Evolutionary conservation across 2,113 vertebrate genomes (phyloP), one percentile per base, ranked within the genome.

Genomic region (Podarcis cretensis): DNA sequence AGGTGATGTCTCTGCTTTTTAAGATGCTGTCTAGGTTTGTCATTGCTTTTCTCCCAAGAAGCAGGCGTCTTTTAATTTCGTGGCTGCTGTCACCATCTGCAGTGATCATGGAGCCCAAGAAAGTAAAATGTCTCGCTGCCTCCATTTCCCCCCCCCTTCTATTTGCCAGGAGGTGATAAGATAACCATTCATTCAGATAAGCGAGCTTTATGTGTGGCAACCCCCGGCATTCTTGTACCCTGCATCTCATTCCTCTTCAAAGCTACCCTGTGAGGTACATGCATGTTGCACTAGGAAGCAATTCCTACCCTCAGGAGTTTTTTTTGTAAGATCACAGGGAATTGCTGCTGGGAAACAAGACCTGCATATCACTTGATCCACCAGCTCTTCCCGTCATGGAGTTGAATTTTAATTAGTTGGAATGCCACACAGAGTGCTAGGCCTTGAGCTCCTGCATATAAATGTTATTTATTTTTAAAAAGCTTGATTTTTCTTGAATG

Each of bases 371-470:
- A 8, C 27, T 65, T 76, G 73, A 85, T 76, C 84, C 59, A 32
- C 20, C 30, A 13, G 20, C 69, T 59, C n/a, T 84, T 37, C 32
- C 84, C 54, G 16, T 25, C 12, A 8, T 30, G 63, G 73, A 63
- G 25, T 18, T 76, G 83, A 85, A 76, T 85, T 85, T 40, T 65
- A 77, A 85, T 76, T 76, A 77, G 73, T 27, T 85, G 54, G 54
- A 5, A 63, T 63, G 32, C 21, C 23, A 12, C 71, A 75, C 54
- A 76, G 66, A n/a, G 3, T 35, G 3, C 2, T 18, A 4, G 23
- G 25, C 25, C 63, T 30, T 63, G 54, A 30, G 54, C 25, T 75
- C 21, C 71, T 65, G 48, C 14, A 76, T 40, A 65, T 48, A 25
- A 63, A 75, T 59, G n/a, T 13, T 23, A 21, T 37, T 20, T 54